phyloP scores from a whole-genome alignment of 2,888 invertebrate species.

The Formica aserva region DNA sequence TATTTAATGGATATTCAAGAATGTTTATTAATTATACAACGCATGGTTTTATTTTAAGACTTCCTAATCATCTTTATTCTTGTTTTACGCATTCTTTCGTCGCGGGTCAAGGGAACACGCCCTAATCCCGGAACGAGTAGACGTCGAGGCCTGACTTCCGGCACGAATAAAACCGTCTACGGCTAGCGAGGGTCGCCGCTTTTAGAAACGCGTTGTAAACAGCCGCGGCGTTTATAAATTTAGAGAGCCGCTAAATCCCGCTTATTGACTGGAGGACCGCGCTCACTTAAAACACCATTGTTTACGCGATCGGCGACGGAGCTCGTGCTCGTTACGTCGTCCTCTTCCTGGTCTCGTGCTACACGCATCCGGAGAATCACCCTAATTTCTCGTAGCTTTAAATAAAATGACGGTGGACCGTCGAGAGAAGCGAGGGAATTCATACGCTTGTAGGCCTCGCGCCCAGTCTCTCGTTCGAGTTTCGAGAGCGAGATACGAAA shows the following conservation, averaged over 20 bases:
- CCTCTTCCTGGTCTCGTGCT: neutral
- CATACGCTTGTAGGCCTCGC: constrained; percentile 29
- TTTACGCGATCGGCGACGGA: constrained; percentile 50
- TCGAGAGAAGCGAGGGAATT: neutral
- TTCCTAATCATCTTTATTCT: constrained; percentile 18
- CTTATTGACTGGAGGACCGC: constrained; percentile 63
- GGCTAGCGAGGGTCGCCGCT: constrained; percentile 63
- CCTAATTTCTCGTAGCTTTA: constrained; percentile 39
- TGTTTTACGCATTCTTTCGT: neutral
- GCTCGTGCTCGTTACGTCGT: neutral
- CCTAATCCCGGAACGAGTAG: constrained; percentile 61
- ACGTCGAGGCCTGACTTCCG: constrained; percentile 65
- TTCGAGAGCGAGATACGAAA: constrained; percentile 66
- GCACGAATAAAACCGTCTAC: constrained; percentile 70
- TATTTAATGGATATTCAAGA: neutral
- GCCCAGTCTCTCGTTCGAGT: constrained; percentile 64
- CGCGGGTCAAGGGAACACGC: constrained; percentile 56
- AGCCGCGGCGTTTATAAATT: constrained; percentile 66
- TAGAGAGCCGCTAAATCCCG: constrained; percentile 62
- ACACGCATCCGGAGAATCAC: neutral
- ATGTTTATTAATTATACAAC: neutral
- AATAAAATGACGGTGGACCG: constrained; percentile 10
- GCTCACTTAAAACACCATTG: constrained; percentile 51
- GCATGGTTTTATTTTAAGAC: constrained; percentile 52
- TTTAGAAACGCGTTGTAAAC: constrained; percentile 72